Evolutionary conservation across 1,140 invertebrate species (phyloP).

Genomic region (Nasonia giraulti): DNA sequence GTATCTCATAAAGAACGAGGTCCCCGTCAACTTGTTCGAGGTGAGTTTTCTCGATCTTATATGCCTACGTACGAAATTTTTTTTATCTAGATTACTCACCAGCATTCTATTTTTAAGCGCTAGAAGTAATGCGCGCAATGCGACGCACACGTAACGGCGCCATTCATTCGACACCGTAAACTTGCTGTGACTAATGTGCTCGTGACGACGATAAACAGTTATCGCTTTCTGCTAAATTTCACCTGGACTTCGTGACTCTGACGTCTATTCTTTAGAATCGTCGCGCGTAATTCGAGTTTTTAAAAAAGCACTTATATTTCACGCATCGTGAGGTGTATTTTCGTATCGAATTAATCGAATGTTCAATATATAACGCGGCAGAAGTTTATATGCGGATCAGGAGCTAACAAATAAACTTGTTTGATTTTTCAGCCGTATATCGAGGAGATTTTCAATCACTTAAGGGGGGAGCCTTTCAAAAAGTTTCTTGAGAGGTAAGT

Average conservation of each 20-base stretch:
- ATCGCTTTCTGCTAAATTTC: neutral
- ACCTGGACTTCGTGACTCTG: neutral
- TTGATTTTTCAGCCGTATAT: conserved; percentile 91
- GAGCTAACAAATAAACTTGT: conserved; percentile 36
- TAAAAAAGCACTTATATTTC: too few relatives aligned
- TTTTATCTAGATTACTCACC: conserved; percentile 2
- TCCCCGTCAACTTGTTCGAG: conserved; percentile 97
- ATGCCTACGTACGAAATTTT: neutral
- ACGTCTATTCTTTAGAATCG: neutral
- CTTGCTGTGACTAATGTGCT: neutral
- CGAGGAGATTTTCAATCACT: conserved; percentile 98
- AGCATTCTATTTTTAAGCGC: neutral
- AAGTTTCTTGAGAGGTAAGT: conserved; percentile 97
- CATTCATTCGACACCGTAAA: neutral
- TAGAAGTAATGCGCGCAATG: too few relatives aligned
- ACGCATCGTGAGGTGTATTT: too few relatives aligned
- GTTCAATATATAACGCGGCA: too few relatives aligned
- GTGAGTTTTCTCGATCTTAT: conserved; percentile 75
- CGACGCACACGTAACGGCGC: too few relatives aligned
- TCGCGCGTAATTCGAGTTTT: too few relatives aligned
- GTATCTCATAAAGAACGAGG: conserved; percentile 97
- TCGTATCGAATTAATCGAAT: too few relatives aligned
- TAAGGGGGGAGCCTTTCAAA: conserved; percentile 97
- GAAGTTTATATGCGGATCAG: too few relatives aligned
- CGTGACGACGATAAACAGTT: neutral